Conservation (phyloP, 2,888 invertebrate genomes). For the Leptinotarsa juncta region DNA sequence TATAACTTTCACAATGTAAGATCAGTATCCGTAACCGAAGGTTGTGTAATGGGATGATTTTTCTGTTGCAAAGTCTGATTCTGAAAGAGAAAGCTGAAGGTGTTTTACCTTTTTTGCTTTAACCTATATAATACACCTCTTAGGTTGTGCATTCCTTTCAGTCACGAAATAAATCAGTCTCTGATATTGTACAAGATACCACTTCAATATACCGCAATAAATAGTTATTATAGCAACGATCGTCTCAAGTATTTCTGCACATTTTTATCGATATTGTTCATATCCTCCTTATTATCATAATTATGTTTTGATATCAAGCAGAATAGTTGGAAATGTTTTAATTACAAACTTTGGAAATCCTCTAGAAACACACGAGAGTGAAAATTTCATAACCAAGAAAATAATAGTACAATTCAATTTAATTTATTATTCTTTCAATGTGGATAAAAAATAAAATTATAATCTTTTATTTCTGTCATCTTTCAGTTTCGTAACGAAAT, state of each 20-base stretch:
- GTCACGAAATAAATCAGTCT: conserved; percentile 16
- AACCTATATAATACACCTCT: conserved; percentile 22
- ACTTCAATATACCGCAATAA: neutral
- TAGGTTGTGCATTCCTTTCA: conserved; percentile 5
- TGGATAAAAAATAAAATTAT: too few species aligned
- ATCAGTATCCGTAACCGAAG: conserved; percentile 36
- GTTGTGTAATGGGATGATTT: conserved; percentile 21
- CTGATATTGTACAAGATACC: conserved; percentile 3
- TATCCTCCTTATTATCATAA: neutral
- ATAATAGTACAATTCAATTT: too few species aligned
- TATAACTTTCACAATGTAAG: conserved; percentile 48
- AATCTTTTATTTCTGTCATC: too few species aligned
- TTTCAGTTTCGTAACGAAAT: too few species aligned
- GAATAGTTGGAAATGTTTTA: too few species aligned
- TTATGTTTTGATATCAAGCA: too few species aligned
- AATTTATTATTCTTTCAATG: too few species aligned
- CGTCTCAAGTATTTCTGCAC: neutral
- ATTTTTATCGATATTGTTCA: neutral
- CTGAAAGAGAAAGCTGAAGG: conserved; percentile 23
- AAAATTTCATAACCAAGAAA: too few species aligned
- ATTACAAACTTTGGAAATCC: too few species aligned
- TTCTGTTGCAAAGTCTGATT: conserved; percentile 22
- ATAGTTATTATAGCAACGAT: neutral
- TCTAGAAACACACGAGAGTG: too few species aligned
- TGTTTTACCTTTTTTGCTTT: conserved; percentile 9